Conservation (phyloP, 1,140 invertebrate species). For the Uloborus diversus region DNA sequence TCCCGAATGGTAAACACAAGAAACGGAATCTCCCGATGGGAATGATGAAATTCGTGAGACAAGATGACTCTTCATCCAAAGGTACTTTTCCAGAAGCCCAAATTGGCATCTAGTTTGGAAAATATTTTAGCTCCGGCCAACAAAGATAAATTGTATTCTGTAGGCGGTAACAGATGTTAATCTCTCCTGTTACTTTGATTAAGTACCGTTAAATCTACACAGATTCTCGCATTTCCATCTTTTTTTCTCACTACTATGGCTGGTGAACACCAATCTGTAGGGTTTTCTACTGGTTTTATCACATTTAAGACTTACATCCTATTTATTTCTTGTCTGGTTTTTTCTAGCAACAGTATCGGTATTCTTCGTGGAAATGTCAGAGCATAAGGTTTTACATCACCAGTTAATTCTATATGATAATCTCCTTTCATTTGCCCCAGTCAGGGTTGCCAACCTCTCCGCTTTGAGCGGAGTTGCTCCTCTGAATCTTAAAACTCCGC, state of each 20-base stretch:
- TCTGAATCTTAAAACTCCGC: no score
- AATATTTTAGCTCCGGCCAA: background rate
- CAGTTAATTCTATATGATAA: background rate
- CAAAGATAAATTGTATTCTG: background rate
- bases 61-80: background rate
- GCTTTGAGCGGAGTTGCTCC: no score
- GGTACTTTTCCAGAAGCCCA: constrained; percentile 10
- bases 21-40: background rate
- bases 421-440: background rate
- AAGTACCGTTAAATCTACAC: background rate
- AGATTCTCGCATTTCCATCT: background rate
- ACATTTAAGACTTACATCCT: background rate
- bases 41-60: background rate
- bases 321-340: background rate
- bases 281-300: background rate
- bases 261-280: background rate
- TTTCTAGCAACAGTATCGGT: background rate
- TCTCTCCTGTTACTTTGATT: background rate
- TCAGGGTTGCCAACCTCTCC: no score
- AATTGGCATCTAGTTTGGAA: background rate
- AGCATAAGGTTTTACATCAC: constrained; percentile 3
- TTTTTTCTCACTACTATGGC: background rate
- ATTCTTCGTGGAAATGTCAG: background rate
- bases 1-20: background rate
- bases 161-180: background rate